These are phyloP conservation scores for Polyommatus iphigenia DNA, from an alignment of 2,888 invertebrate genomes.

Conservation along the genomic window DNA sequence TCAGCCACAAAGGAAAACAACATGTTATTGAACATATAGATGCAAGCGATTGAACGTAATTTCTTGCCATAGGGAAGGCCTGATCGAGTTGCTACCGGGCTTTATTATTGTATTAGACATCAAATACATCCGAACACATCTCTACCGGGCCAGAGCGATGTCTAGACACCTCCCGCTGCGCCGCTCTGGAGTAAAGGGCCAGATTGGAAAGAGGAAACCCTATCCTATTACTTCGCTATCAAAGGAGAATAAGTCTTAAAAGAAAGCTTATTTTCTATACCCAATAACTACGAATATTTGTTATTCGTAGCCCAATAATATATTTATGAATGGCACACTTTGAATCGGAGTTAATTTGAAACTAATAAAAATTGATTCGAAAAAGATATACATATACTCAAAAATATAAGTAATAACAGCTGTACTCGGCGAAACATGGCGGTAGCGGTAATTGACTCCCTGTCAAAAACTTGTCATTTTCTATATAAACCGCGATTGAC, in stretches of 20 bases:
- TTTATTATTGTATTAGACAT: constrained; percentile 2
- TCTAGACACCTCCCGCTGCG: constrained; percentile 15
- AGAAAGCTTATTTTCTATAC: background rate
- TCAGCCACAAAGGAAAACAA: background rate
- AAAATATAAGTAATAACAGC: background rate
- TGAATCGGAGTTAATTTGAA: too few species aligned
- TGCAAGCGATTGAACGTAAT: background rate
- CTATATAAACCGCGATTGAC: too few species aligned
- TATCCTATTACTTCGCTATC: constrained; percentile 1
- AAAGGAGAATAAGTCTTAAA: background rate
- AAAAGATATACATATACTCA: background rate
- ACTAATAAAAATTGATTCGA: too few species aligned
- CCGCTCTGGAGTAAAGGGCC: background rate
- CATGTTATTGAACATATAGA: background rate
- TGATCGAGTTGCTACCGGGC: background rate
- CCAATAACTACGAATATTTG: too few species aligned
- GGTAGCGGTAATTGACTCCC: too few species aligned
- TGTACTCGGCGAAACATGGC: too few species aligned
- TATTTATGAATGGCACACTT: background rate
- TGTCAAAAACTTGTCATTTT: too few species aligned
- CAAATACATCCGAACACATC: background rate
- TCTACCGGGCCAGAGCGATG: background rate
- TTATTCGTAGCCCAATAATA: too few species aligned
- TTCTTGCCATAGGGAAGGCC: background rate
- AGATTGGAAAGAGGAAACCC: constrained; percentile 9